Percentiles rank a stretch among this genome's conserved stretches.
These are phyloP conservation scores for Aphrocallistes beatrix DNA, from an alignment of 37 sponge, comb jelly and placozoan species.

Conservation along the genomic window DNA sequence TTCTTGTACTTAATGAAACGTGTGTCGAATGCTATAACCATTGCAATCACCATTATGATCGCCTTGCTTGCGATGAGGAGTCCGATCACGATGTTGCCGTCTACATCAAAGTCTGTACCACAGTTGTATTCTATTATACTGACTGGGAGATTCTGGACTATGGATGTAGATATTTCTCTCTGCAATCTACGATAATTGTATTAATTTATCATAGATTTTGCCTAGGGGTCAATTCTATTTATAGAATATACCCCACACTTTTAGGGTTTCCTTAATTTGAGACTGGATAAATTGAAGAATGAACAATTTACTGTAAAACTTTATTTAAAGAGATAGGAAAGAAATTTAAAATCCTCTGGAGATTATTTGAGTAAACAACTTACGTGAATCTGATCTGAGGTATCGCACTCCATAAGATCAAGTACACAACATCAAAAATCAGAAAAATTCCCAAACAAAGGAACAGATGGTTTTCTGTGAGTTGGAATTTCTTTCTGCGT, in stretches of 20 bases:
- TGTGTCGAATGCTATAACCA: slow-evolving; percentile 16
- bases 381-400: background rate
- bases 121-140: background rate
- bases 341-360: too few species aligned
- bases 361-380: too few species aligned
- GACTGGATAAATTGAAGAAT: too few species aligned
- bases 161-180: too few species aligned
- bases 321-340: too few species aligned
- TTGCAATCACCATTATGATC: background rate
- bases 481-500: background rate
- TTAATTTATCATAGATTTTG: too few species aligned
- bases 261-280: too few species aligned
- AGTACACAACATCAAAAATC: background rate
- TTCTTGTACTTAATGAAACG: background rate
- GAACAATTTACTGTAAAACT: too few species aligned
- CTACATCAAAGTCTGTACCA: background rate
- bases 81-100: background rate
- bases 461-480: background rate
- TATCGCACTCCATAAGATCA: background rate
- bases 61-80: background rate
- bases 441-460: background rate
- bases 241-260: too few species aligned
- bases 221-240: too few species aligned
- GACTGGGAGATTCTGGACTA: background rate
- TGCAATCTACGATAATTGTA: too few species aligned